Evolutionary conservation across 2,888 invertebrate species (phyloP).

Genomic region (Zaprionus bogoriensis): DNA sequence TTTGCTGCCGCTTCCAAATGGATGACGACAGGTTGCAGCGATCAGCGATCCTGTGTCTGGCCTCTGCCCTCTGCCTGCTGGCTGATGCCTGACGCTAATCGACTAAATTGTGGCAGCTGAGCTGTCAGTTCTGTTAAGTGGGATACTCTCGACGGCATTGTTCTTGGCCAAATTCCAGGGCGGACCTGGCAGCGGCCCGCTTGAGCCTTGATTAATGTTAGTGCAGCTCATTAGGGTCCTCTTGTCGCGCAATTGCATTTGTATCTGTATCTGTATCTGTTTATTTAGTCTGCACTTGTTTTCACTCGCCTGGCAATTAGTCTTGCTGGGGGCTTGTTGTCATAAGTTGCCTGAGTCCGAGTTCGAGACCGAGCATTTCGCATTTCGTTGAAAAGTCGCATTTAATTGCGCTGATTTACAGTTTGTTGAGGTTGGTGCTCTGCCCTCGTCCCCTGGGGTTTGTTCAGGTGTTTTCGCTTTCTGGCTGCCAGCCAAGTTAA

Average conservation of each 20-base stretch:
- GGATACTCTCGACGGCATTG: constrained; percentile 49
- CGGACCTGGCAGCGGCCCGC: constrained; percentile 25
- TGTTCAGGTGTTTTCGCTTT: constrained; percentile 22
- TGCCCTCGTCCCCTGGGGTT: not conserved
- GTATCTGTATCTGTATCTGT: constrained; percentile 13
- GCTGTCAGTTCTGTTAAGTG: constrained; percentile 76
- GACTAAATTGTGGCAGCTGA: constrained; percentile 81
- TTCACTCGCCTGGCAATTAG: constrained; percentile 53
- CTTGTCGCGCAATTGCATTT: constrained; percentile 44
- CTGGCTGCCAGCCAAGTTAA: constrained; percentile 60
- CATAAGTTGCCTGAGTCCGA: constrained; percentile 64
- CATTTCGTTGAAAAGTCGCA: constrained; percentile 70
- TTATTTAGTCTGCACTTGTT: constrained; percentile 28
- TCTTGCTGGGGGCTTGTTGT: constrained; percentile 69
- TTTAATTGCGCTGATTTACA: constrained; percentile 77
- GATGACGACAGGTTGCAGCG: constrained; percentile 80
- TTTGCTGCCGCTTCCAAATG: constrained; percentile 59
- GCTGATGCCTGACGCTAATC: constrained; percentile 75
- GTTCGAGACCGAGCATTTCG: no score
- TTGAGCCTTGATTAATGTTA: constrained; percentile 64
- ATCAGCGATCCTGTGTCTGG: constrained; percentile 30
- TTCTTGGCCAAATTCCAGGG: constrained; percentile 49
- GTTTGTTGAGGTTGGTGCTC: no score
- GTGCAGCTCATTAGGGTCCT: constrained; percentile 36
- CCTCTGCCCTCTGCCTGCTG: constrained; percentile 30